Percentiles rank a stretch among this genome's conserved stretches.
Evolutionary conservation across 35 echinoderm and acorn worm species (phyloP).

Genomic region (Heliocidaris tuberculata): DNA sequence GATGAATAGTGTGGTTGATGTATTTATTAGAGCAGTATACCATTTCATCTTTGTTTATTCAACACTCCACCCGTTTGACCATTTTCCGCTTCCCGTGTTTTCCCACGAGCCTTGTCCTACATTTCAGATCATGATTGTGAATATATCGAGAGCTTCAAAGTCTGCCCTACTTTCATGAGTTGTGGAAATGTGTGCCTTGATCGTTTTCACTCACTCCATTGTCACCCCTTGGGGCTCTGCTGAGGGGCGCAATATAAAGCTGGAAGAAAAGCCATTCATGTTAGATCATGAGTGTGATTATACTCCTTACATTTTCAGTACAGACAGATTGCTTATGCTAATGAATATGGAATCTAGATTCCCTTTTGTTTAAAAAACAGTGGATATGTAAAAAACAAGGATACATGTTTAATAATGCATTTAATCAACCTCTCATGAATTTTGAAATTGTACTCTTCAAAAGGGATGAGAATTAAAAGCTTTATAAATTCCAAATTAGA

Average conservation of each 20-base stretch:
- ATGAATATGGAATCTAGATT: not conserved
- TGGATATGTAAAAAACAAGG: no score
- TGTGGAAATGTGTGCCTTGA: not conserved
- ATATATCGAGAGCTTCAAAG: not conserved
- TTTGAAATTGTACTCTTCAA: no score
- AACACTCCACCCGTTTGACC: not conserved
- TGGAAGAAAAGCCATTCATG: not conserved
- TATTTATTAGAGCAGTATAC: not conserved
- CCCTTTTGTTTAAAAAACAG: not conserved
- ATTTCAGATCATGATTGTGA: not conserved
- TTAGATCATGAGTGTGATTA: not conserved
- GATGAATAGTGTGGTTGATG: not conserved
- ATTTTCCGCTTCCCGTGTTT: not conserved
- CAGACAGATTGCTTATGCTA: not conserved
- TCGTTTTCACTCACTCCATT: not conserved
- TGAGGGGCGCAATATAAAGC: no score
- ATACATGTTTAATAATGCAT: not conserved
- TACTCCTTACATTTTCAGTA: not conserved
- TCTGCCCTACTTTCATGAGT: not conserved
- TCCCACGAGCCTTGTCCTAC: not conserved
- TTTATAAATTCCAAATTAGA: no score
- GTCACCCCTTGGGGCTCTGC: not conserved
- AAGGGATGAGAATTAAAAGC: no score
- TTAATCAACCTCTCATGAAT: not conserved
- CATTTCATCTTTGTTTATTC: not conserved